phyloP scores from a whole-genome alignment of 2,888 invertebrate species.

The Incurvaria masculella region DNA sequence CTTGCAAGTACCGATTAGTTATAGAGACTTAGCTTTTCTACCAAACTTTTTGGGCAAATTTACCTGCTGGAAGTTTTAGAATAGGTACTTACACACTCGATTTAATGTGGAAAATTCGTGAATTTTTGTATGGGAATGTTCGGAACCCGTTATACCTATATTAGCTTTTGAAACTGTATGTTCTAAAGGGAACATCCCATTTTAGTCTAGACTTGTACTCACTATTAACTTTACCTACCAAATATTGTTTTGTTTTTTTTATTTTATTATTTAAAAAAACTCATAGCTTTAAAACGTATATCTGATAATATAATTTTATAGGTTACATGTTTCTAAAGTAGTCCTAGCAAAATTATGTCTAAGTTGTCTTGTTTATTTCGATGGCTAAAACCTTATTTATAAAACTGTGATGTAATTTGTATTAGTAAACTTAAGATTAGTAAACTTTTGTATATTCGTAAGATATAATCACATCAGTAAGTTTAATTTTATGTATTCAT shows the following conservation, averaged over 20 bases:
- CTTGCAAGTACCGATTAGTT: no score
- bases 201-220: no score
- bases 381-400: slow-evolving; percentile 35
- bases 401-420: slow-evolving; percentile 57
- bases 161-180: no score
- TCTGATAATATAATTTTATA: background rate
- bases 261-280: background rate
- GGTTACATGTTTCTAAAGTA: background rate
- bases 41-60: no score
- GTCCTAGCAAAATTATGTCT: background rate
- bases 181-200: no score
- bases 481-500: background rate
- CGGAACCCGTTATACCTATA: no score
- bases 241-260: background rate
- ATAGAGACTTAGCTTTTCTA: no score
- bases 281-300: background rate
- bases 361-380: background rate
- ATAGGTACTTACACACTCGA: no score
- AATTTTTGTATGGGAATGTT: no score
- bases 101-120: no score
- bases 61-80: no score
- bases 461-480: slow-evolving; percentile 22
- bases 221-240: no score
- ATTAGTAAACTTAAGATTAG: slow-evolving; percentile 50
- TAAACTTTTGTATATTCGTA: slow-evolving; percentile 54